Evolutionary conservation across 2,888 invertebrate species (phyloP).

Genomic region (Agonum fuliginosum): DNA sequence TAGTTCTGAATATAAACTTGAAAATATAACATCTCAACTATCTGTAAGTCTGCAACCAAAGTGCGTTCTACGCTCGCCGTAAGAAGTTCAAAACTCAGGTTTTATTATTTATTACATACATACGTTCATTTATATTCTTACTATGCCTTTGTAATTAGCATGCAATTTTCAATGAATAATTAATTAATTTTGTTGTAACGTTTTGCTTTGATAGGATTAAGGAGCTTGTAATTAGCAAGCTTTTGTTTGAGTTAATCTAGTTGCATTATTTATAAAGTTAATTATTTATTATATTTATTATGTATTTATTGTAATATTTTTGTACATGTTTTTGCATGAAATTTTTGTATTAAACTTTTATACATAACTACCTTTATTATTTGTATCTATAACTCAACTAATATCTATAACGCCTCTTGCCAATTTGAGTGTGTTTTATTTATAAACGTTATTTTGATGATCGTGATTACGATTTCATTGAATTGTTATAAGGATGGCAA

Average conservation of each 20-base stretch:
- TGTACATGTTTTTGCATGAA: constrained; percentile 27
- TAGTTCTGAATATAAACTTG: not conserved
- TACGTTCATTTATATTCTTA: not conserved
- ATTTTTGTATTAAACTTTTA: constrained; percentile 25
- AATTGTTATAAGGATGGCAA: too few species aligned
- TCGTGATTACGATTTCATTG: too few species aligned
- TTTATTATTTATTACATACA: constrained; percentile 11
- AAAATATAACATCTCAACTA: too few species aligned
- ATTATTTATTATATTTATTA: constrained; percentile 33
- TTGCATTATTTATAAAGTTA: constrained; percentile 8
- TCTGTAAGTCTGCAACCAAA: constrained; percentile 35
- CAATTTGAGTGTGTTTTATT: too few species aligned
- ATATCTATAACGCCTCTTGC: too few species aligned
- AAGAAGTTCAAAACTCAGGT: constrained; percentile 21
- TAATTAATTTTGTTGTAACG: not conserved
- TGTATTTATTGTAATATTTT: constrained; percentile 21
- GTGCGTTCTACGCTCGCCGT: not conserved
- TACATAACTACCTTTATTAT: not conserved
- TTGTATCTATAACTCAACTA: too few species aligned
- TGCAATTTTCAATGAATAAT: not conserved
- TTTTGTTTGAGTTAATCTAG: constrained; percentile 40
- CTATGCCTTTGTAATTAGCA: not conserved
- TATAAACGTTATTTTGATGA: too few species aligned
- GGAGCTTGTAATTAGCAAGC: constrained; percentile 24
- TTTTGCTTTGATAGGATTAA: constrained; percentile 28